A percentile compares a stretch with the other conserved stretches of the same genome.
phyloP scores from a whole-genome alignment of 2,113 vertebrate genomes.

The Daubentonia madagascariensis region DNA sequence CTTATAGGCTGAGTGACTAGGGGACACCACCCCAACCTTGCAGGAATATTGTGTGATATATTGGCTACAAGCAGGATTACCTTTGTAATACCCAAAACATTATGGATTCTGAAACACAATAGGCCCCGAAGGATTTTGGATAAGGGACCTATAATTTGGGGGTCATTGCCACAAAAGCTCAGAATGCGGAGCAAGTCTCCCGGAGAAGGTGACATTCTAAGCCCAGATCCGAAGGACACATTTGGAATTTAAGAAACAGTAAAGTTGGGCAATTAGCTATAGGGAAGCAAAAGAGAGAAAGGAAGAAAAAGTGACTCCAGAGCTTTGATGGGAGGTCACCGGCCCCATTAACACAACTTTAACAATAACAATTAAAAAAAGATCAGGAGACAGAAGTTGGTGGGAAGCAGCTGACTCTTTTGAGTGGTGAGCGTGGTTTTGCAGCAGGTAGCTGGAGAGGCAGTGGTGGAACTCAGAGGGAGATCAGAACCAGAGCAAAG shows the following conservation, averaged over 20 bases:
- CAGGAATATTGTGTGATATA: background rate
- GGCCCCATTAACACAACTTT: background rate
- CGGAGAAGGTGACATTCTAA: background rate
- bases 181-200: background rate
- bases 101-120: background rate
- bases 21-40: no score
- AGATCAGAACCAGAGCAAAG: background rate
- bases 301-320: background rate
- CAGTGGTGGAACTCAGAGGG: background rate
- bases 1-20: background rate
- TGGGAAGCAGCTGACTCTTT: background rate
- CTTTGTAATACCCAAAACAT: background rate
- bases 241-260: background rate
- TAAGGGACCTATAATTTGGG: background rate
- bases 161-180: background rate
- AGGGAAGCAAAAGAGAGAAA: background rate
- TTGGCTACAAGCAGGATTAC: background rate
- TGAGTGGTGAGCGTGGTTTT: background rate
- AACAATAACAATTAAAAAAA: background rate
- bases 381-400: no score
- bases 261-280: background rate
- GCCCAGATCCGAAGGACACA: background rate
- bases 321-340: background rate
- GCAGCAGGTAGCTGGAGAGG: background rate
- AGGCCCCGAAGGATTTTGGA: background rate